Percentiles rank a stretch among this genome's conserved stretches.
phyloP scores from a whole-genome alignment of 2,888 invertebrate genomes.

The Diarsia mendica region DNA sequence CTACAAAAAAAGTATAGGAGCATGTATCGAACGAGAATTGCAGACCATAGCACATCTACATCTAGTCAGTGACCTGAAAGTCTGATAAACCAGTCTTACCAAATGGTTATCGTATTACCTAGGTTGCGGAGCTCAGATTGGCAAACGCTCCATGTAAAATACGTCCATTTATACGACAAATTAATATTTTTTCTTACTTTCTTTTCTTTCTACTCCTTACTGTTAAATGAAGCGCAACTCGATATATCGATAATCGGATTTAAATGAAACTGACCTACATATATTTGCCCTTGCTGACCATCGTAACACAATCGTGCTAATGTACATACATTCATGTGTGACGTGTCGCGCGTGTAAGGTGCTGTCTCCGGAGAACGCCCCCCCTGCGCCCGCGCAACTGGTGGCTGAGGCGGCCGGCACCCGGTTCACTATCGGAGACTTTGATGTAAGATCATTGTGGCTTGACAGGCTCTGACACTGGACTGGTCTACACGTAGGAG shows the following conservation, averaged over 20 bases:
- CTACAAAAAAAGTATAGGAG: neutral
- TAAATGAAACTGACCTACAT: too few relatives aligned
- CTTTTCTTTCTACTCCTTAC: neutral
- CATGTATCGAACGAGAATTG: neutral
- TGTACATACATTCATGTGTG: conserved; percentile 67
- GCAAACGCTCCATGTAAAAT: too few relatives aligned
- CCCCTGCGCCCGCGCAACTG: conserved; percentile 91
- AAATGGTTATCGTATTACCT: too few relatives aligned
- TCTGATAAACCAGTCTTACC: too few relatives aligned
- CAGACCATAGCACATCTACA: too few relatives aligned
- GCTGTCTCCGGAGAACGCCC: conserved; percentile 89
- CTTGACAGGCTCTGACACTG: conserved; percentile 29
- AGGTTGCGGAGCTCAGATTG: too few relatives aligned
- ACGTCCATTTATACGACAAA: too few relatives aligned
- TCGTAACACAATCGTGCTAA: conserved; percentile 47
- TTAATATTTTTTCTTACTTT: too few relatives aligned
- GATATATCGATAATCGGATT: too few relatives aligned
- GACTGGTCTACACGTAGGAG: neutral
- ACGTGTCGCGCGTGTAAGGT: conserved; percentile 82
- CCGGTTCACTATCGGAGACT: conserved; percentile 94
- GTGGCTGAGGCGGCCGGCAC: conserved; percentile 87
- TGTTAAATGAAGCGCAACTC: neutral
- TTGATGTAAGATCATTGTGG: conserved; percentile 91
- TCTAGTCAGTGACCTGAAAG: too few relatives aligned
- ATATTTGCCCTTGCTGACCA: conserved; percentile 3